Evolutionary conservation across 2,888 invertebrate species (phyloP), one percentile per base, ranked within the genome.

Genomic region (Nymphalis polychloros): DNA sequence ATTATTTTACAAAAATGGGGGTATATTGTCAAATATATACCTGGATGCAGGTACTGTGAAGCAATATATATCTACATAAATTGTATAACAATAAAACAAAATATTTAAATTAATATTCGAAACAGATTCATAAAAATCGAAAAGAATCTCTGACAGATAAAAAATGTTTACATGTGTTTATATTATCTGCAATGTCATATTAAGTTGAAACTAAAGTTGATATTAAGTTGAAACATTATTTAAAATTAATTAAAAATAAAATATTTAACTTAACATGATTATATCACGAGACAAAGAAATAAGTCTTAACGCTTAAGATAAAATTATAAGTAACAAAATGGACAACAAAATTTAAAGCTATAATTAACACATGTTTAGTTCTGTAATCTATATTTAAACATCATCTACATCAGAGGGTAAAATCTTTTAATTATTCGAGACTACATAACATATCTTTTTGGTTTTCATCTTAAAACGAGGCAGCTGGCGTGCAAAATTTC

Each of bases 31-130:
- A 72, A 84, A 57, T 79, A 81, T 78, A 84, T 84, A 86, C 84
- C 84, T 87, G 85, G 74, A 82, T 81, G 84, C 88, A 88, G 88
- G 89, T 89, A 90, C 89, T 79, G 79, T 79, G 81, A 88, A 87
- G 87, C 84, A 75, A 60, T 57, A 67, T 49, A 19, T 27, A 27
- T 50, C 41, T 19, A 49, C 17, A n/a, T 49, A 49, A 19, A 49
- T 49, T 41, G 41, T n/a, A 48, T 8, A 49, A 49, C 17, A 53
- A 53, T 16, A 5, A 23, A 53, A 53, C 16, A 13, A 53, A 50
- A 50, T 20, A 27, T 23, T 17, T 49, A 20, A 48, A 35, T 62
- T 23, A 59, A 20, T 59, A 41, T 35, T 59, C 8, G 35, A 59
- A 55, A 27, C 16, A 64, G 31, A 41, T 35, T 35, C 10, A 5